These are phyloP conservation scores for Mandrillus leucophaeus DNA, from an alignment of 2,113 vertebrate genomes.

Conservation along the genomic window DNA sequence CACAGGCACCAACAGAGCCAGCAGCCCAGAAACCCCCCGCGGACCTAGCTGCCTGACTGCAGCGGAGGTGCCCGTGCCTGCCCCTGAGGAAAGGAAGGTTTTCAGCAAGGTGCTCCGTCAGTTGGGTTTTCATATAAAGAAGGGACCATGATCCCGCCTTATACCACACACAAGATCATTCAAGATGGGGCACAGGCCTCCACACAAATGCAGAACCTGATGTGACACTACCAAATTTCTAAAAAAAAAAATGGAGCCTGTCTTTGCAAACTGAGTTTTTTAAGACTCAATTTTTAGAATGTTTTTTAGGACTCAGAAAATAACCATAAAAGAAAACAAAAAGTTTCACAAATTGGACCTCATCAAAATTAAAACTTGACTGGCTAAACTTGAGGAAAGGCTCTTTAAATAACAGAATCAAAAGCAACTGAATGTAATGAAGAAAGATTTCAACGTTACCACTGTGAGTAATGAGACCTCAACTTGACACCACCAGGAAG, in stretches of 20 bases:
- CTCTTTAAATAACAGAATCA: background rate
- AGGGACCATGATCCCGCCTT: accelerated
- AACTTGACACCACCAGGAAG: background rate
- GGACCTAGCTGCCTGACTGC: accelerated
- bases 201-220: background rate
- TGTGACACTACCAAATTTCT: background rate
- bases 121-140: background rate
- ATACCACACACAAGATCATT: background rate
- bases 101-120: too few relatives aligned
- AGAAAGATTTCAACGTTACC: background rate
- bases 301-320: background rate
- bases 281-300: background rate
- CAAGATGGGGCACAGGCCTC: background rate
- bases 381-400: background rate
- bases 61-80: too few relatives aligned
- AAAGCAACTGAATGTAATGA: background rate
- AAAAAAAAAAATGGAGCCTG: too few relatives aligned
- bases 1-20: background rate
- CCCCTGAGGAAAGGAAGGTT: background rate
- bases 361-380: background rate
- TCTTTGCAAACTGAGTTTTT: background rate
- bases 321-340: background rate
- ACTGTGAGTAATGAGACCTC: background rate
- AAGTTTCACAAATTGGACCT: background rate
- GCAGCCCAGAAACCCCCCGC: background rate